These are phyloP conservation scores for Cryptomyrus ogoouensis DNA, from an alignment of 2,113 vertebrate species.

Conservation along the genomic window DNA sequence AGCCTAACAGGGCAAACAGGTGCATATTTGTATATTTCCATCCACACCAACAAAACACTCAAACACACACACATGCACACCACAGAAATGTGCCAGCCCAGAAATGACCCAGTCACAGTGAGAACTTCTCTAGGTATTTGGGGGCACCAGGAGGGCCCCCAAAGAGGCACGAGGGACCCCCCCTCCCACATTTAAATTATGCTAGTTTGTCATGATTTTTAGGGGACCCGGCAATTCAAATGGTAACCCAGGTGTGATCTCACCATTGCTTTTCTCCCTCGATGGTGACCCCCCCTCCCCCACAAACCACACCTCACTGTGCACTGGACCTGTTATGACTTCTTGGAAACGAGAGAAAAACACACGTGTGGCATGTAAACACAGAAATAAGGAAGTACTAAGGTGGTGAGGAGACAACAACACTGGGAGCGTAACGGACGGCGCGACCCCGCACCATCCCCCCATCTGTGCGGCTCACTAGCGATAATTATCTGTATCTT, in stretches of 20 bases:
- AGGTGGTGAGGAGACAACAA: neutral
- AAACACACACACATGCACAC: neutral
- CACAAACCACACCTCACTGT: neutral
- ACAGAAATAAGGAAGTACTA: neutral
- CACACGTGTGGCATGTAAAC: neutral
- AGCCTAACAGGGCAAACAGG: neutral
- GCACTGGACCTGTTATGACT: neutral
- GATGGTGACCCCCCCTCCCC: neutral
- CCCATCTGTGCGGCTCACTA: neutral
- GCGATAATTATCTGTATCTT: neutral
- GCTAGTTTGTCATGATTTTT: neutral
- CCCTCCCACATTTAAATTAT: neutral
- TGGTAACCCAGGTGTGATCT: neutral
- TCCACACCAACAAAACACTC: neutral
- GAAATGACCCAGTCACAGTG: neutral
- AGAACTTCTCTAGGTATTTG: neutral
- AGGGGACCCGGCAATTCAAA: neutral
- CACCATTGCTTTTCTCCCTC: neutral
- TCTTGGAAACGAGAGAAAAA: constrained; percentile 8
- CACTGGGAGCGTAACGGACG: neutral
- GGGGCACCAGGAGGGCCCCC: neutral
- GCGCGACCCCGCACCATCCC: neutral
- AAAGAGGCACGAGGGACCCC: neutral
- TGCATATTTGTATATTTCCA: constrained; percentile 13
- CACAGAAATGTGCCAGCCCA: neutral